A percentile compares a stretch with the other conserved stretches of the same genome.
phyloP scores from a whole-genome alignment of 2,797 vertebrate species.

The Antrozous pallidus region DNA sequence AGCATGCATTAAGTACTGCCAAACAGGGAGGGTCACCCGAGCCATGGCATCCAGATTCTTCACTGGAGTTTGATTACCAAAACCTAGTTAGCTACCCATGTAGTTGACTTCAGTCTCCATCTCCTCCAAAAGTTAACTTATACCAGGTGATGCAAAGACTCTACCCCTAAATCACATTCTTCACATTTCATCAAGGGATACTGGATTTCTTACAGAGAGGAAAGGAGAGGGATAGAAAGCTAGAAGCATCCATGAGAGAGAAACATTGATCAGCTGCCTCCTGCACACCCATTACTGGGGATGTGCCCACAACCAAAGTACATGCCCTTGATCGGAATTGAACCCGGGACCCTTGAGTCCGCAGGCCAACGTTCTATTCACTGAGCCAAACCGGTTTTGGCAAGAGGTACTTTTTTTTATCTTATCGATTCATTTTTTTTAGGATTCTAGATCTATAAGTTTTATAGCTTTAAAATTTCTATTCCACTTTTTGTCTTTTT shows the following conservation, averaged over 20 bases:
- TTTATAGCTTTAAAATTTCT: background rate
- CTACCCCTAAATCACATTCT: background rate
- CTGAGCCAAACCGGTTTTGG: too few species aligned
- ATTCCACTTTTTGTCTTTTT: too few species aligned
- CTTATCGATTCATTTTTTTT: background rate
- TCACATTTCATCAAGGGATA: background rate
- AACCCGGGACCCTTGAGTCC: too few species aligned
- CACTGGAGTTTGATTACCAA: background rate
- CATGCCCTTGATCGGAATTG: too few species aligned
- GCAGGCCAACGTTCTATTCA: too few species aligned
- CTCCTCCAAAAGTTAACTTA: background rate
- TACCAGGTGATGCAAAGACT: background rate
- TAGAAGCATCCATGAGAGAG: too few species aligned
- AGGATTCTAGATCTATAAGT: background rate
- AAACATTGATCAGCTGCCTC: too few species aligned
- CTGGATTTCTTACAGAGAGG: too few species aligned
- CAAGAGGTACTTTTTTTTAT: background rate
- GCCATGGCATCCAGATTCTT: background rate
- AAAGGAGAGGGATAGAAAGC: too few species aligned
- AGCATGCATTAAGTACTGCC: background rate
- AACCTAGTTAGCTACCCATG: background rate
- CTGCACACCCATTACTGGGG: too few species aligned
- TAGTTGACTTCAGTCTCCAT: background rate
- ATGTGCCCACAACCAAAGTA: too few species aligned
- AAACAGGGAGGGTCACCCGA: background rate